phyloP scores from a whole-genome alignment of 2,888 invertebrate genomes.

The Aspidiotus rigidus region DNA sequence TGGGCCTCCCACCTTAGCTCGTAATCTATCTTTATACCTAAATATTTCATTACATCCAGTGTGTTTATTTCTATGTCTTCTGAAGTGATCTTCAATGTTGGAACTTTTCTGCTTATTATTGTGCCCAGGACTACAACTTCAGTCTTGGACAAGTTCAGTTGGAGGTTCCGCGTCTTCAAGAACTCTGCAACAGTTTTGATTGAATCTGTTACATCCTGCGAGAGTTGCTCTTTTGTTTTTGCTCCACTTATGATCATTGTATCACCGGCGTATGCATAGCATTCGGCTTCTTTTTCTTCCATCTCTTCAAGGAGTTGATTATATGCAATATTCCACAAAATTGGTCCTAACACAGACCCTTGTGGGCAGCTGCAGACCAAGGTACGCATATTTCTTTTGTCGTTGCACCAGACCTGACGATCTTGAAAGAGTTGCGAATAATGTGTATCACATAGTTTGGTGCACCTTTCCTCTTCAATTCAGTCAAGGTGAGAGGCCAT shows the following conservation, averaged over 20 bases:
- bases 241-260: neutral
- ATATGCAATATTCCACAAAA: neutral
- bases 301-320: neutral
- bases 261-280: neutral
- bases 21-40: neutral
- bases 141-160: neutral
- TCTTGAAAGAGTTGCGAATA: neutral
- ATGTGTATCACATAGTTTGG: neutral
- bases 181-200: neutral
- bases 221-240: neutral
- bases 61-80: neutral
- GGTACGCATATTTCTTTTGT: neutral
- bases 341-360: neutral
- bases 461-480: neutral
- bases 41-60: neutral
- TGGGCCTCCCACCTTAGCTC: neutral
- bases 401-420: neutral
- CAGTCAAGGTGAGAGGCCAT: neutral
- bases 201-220: neutral
- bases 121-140: neutral
- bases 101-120: neutral
- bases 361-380: constrained; percentile 8
- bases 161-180: neutral
- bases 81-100: neutral
- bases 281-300: neutral